phyloP scores from a whole-genome alignment of 2,888 invertebrate genomes.

The Idaea dimidiata region DNA sequence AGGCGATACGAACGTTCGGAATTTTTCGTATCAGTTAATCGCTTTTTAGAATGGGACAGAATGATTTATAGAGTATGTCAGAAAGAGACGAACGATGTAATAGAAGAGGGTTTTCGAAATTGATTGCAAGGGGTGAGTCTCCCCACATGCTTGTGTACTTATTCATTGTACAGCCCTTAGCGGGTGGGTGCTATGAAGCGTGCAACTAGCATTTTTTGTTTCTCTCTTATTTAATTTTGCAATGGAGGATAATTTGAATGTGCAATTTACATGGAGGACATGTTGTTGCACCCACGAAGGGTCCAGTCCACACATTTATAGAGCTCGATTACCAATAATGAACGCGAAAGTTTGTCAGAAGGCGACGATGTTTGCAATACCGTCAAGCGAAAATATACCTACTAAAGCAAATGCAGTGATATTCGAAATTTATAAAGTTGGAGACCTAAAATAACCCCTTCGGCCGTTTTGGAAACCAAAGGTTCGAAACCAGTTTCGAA shows the following conservation, averaged over 20 bases:
- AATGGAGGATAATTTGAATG: slow-evolving; percentile 76
- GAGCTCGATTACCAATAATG: no score
- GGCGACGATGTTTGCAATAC: no score
- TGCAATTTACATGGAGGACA: slow-evolving; percentile 70
- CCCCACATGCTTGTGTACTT: slow-evolving; percentile 50
- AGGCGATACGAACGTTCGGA: slow-evolving; percentile 48
- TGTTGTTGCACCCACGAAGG: slow-evolving; percentile 32
- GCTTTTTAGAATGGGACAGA: slow-evolving; percentile 50
- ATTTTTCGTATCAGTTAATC: slow-evolving; percentile 52
- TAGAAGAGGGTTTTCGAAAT: slow-evolving; percentile 65
- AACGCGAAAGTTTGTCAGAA: no score
- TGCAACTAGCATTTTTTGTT: slow-evolving; percentile 68
- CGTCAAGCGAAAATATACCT: no score
- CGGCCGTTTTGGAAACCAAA: no score
- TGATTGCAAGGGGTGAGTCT: slow-evolving; percentile 73
- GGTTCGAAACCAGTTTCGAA: no score
- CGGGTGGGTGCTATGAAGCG: slow-evolving; percentile 66
- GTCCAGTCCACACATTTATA: background rate
- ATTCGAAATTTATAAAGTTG: no score
- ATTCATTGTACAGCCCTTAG: slow-evolving; percentile 58
- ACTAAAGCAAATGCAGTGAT: no score
- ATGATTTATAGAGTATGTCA: slow-evolving; percentile 22
- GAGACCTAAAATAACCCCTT: no score
- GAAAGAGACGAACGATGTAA: slow-evolving; percentile 48
- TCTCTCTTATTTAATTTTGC: slow-evolving; percentile 76